Evolutionary conservation across 2,888 invertebrate genomes (phyloP).

Genomic region (Melangyna quadrimaculata): DNA sequence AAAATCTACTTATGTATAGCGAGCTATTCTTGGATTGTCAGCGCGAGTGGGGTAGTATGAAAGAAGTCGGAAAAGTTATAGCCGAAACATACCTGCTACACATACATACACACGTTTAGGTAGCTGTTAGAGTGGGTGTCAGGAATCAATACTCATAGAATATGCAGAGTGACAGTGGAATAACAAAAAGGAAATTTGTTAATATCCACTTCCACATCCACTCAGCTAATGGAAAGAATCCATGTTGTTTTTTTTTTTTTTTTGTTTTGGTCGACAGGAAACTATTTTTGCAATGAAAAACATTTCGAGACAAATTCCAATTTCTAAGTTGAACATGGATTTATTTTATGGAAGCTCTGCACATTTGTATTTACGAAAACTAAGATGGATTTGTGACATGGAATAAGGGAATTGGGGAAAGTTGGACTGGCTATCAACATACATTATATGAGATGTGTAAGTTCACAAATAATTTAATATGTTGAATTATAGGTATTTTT

Average conservation of each 20-base stretch:
- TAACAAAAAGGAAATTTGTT: constrained; percentile 21
- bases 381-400: background rate
- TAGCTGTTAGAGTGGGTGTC: constrained; percentile 26
- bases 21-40: background rate
- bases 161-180: constrained; percentile 29
- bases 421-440: no score
- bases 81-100: background rate
- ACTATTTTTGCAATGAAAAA: constrained; percentile 21
- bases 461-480: no score
- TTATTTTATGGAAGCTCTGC: background rate
- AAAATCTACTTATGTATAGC: constrained; percentile 14
- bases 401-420: background rate
- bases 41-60: background rate
- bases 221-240: constrained; percentile 4
- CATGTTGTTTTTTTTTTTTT: background rate
- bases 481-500: no score
- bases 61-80: background rate
- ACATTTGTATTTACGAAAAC: background rate
- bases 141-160: constrained; percentile 37
- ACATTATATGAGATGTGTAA: no score
- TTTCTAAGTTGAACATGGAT: background rate
- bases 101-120: background rate
- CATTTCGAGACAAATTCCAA: background rate
- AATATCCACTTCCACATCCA: constrained; percentile 25
- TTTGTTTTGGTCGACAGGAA: constrained; percentile 7